Evolutionary conservation across 2,888 invertebrate species (phyloP), one percentile per base, ranked within the genome.

Genomic region (Chironomus riparius): DNA sequence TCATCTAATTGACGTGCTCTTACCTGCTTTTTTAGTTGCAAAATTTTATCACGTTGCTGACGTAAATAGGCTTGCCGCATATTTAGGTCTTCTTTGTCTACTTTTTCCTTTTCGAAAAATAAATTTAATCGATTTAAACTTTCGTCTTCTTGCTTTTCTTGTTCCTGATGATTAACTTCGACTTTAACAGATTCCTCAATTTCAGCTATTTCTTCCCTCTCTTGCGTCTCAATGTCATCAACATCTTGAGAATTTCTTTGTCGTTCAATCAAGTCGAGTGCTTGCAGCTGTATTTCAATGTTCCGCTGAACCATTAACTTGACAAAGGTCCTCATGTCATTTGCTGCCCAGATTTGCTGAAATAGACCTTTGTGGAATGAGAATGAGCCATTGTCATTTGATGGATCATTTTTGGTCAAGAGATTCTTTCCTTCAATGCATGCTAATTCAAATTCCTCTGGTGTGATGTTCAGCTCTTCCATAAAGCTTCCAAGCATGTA

Each of bases 241-340:
- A 82, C 81, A 38, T 86, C 86, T 0, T 87, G 84, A 21, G 91
- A 80, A 88, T 89, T 70, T 88, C 90, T 92, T 79, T 92, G 89
- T 80, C 91, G 88, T 81, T 94, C 93, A 75, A 95, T 91, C 80
- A 94, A 85, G 83, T 94, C 94, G 78, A 95, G 83, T 0, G 94
- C 94, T 13, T 97, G 92, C 77, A 97, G 84, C 82, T 97, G 97
- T 48, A 97, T 86, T 81, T 96, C 95, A 24, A 96, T 89, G 83
- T 97, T 97, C 80, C 94, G 91, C 82, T 95, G 93, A 6, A 91
- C 92, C 97, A 97, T 97, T 91, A 97, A 92, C 78, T 92, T 89
- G 77, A 92, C 91, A 82, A 97, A 97, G 83, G 95, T 92, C 78
- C 91, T 89, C 80, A 91, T 93, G 83, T 97, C 95, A 81, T 96